phyloP scores from a whole-genome alignment of 1,140 invertebrate genomes.

The Armadillidium nasatum region DNA sequence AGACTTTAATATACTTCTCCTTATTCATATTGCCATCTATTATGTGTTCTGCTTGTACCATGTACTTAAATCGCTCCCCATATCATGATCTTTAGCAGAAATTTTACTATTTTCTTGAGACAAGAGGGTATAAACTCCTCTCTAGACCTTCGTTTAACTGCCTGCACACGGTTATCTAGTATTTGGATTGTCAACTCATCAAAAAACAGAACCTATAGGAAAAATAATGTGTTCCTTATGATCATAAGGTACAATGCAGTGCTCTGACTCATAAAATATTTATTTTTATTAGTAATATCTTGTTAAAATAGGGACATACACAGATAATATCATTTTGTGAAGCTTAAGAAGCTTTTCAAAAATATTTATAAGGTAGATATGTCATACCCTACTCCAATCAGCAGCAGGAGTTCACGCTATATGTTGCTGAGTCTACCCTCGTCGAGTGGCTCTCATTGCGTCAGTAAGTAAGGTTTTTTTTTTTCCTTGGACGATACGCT shows the following conservation, averaged over 20 bases:
- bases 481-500: background rate
- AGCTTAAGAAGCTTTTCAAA: background rate
- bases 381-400: background rate
- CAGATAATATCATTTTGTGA: background rate
- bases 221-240: background rate
- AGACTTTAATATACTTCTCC: background rate
- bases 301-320: background rate
- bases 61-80: constrained; percentile 35
- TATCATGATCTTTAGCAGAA: constrained; percentile 35
- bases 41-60: constrained; percentile 37
- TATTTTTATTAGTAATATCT: background rate
- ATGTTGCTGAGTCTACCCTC: background rate
- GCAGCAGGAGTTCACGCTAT: background rate
- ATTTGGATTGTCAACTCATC: background rate
- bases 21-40: constrained; percentile 42
- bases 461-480: background rate
- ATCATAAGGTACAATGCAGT: background rate
- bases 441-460: background rate
- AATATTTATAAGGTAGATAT: background rate
- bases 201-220: background rate
- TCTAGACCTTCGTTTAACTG: background rate
- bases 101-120: constrained; percentile 14
- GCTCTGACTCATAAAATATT: background rate
- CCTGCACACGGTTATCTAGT: constrained; percentile 4
- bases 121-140: background rate